Evolutionary conservation across 2,797 vertebrate species (phyloP).

Genomic region (Enteromius fasciolatus): DNA sequence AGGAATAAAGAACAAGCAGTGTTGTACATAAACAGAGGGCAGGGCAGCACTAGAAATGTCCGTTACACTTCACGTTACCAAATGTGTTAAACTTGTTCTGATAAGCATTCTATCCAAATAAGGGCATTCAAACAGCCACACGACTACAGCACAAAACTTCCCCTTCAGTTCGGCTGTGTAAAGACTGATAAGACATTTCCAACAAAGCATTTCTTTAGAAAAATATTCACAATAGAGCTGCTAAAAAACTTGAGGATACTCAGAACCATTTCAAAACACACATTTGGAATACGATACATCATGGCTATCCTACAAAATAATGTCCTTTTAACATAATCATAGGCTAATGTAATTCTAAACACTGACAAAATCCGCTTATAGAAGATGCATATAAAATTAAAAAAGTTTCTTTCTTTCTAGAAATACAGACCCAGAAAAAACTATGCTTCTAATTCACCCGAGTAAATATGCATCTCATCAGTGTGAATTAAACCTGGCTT

Average conservation of each 20-base stretch:
- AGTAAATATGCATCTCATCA: neutral
- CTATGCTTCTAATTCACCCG: neutral
- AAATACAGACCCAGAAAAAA: neutral
- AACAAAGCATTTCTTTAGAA: neutral
- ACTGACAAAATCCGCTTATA: neutral
- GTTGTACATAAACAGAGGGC: neutral
- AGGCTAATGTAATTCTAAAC: neutral
- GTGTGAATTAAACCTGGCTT: neutral
- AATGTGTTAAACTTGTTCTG: neutral
- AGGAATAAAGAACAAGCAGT: neutral
- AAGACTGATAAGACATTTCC: conserved; percentile 17
- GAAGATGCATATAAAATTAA: neutral
- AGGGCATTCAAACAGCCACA: neutral
- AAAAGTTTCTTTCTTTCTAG: neutral
- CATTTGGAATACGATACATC: neutral
- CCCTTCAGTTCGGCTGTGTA: neutral
- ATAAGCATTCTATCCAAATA: neutral
- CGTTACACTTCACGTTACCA: neutral
- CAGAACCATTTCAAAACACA: neutral
- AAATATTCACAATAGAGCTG: neutral
- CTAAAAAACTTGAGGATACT: neutral
- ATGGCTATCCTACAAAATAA: neutral
- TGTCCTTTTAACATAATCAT: neutral
- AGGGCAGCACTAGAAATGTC: conserved; percentile 6
- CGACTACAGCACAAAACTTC: neutral